Conservation (phyloP, 2,888 invertebrate species). For the Operophtera brumata region DNA sequence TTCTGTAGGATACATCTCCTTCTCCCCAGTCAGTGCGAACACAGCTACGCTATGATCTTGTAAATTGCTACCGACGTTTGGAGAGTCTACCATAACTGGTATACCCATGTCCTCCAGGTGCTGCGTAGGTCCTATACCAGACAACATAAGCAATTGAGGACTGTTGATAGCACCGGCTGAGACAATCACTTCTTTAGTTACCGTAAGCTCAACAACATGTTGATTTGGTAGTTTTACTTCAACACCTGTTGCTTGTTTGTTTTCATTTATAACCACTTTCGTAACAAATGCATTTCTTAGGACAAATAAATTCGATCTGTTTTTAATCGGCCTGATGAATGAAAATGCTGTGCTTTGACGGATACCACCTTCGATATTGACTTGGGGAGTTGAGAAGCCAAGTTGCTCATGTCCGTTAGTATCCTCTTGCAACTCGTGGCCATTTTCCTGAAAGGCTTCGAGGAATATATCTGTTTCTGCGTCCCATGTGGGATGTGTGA, state of each 20-base stretch:
- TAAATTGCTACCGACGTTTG: conserved; percentile 44
- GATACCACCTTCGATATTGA: conserved; percentile 30
- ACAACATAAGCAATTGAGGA: conserved; percentile 48
- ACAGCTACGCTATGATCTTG: conserved; percentile 42
- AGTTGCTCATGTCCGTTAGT: conserved; percentile 39
- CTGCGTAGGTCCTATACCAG: conserved; percentile 45
- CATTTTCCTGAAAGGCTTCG: conserved; percentile 30
- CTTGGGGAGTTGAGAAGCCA: conserved; percentile 37
- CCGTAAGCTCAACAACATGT: conserved; percentile 25
- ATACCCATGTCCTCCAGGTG: conserved; percentile 40
- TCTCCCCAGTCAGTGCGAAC: conserved; percentile 35
- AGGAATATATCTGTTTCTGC: conserved; percentile 14
- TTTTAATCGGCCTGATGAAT: conserved; percentile 39
- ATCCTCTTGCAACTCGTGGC: conserved; percentile 35
- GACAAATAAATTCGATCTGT: conserved; percentile 40
- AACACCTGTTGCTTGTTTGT: conserved; percentile 38
- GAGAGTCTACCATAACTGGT: conserved; percentile 34
- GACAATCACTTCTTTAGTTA: conserved; percentile 42
- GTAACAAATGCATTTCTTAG: conserved; percentile 38
- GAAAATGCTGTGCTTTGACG: conserved; percentile 42
- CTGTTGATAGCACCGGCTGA: conserved; percentile 47
- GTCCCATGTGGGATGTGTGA: conserved; percentile 23
- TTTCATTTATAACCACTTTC: conserved; percentile 37
- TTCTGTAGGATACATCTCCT: conserved; percentile 7
- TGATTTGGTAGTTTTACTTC: conserved; percentile 33